Evolutionary conservation across 1,140 invertebrate species (phyloP), one percentile per base, ranked within the genome.

Genomic region (Caerostris darwini): DNA sequence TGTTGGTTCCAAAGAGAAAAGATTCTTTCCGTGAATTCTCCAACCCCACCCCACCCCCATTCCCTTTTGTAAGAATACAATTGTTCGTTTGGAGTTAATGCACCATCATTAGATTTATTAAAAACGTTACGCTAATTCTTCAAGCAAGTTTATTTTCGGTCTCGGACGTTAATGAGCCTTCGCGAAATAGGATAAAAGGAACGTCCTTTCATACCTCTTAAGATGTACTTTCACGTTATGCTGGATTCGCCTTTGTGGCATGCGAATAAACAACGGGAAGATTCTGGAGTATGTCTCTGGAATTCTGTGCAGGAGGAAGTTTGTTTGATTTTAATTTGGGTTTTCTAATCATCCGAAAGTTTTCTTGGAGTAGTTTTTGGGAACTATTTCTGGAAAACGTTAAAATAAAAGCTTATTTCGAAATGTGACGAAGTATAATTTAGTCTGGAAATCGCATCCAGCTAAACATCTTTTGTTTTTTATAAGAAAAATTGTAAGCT

Each of bases 21-120:
- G 71, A 77, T 77, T 77, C 71, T 77, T 77, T 77, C 71, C 10
- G 12, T 50, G 71, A 77, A 77, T 77, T 77, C 34, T 50, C 53
- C 71, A 5, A 7, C 54, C 81, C 12, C 6, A 0, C n/a, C n/a
- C 56, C 82, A 34, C n/a, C n/a, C n/a, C n/a, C n/a, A n/a, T n/a
- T 34, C 2, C 7, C 82, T 83, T 83, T 83, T 83, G 82, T 83
- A 58, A 57, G 82, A 83, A 34, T 7, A 34, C 54, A 58, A 56
- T 83, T 57, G 54, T 83, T 57, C 82, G n/a, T 83, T 8, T 19
- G 17, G 82, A 83, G 82, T 83, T 83, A 83, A 83, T 83, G 82
- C 56, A 83, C 54, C 82, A 10, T 83, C 82, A 83, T 83, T 83
- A 83, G 82, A 58, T 83, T 83, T 83, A 83, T 83, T 83, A 83